Conservation (phyloP, 2,888 invertebrate species). For the Aspidiotus destructor region DNA sequence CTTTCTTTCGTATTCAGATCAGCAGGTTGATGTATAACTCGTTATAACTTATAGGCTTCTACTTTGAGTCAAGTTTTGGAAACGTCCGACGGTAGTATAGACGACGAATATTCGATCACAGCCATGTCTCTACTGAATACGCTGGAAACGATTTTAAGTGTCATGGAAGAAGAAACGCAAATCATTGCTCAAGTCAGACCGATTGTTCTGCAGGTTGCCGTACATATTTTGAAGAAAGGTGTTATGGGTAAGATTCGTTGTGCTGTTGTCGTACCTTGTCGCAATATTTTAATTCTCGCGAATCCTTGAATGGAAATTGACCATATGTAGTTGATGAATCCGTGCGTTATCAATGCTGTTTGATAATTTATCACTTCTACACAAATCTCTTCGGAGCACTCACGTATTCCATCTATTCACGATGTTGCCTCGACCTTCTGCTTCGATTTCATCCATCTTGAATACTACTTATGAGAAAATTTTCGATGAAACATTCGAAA, state of each 20-base stretch:
- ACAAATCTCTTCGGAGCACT: too few relatives aligned
- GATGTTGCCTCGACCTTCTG: too few relatives aligned
- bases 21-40: too few relatives aligned
- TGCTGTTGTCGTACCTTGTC: not conserved
- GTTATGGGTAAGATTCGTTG: conserved; percentile 17
- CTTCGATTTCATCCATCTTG: too few relatives aligned
- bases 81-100: conserved; percentile 79
- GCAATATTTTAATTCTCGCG: not conserved
- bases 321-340: too few relatives aligned
- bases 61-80: conserved; percentile 66
- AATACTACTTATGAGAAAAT: too few relatives aligned
- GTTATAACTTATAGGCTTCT: conserved; percentile 47
- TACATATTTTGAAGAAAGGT: conserved; percentile 40
- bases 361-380: too few relatives aligned
- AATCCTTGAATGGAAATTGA: too few relatives aligned
- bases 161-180: conserved; percentile 78
- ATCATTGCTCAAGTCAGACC: conserved; percentile 84
- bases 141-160: conserved; percentile 85
- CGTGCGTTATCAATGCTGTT: too few relatives aligned
- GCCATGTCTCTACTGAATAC: conserved; percentile 95
- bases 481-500: too few relatives aligned
- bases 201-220: conserved; percentile 60
- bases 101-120: conserved; percentile 73
- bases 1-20: too few relatives aligned
- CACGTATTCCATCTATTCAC: too few relatives aligned